phyloP scores from a whole-genome alignment of 2,888 invertebrate species.

The Incurvaria masculella region DNA sequence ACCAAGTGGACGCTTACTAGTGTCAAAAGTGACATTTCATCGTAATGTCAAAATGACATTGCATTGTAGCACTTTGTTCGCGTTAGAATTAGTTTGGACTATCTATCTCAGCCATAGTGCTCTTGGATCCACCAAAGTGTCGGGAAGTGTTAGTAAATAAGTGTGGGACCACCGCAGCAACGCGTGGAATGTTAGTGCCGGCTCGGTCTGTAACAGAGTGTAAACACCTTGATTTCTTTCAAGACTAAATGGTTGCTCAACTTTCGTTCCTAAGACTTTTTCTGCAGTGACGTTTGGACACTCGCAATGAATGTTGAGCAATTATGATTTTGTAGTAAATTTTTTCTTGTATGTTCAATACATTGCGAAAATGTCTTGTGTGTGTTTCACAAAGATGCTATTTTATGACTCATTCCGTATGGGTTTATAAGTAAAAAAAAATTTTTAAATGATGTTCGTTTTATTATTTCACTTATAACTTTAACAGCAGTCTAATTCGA shows the following conservation, averaged over 20 bases:
- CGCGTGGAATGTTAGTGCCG: background rate
- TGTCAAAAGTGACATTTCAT: no score
- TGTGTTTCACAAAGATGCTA: no score
- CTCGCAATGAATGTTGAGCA: background rate
- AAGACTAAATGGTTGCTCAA: background rate
- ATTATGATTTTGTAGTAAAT: background rate
- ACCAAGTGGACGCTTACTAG: no score
- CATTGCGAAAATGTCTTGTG: no score
- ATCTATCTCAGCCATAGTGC: no score
- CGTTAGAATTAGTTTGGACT: no score
- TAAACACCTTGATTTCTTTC: background rate
- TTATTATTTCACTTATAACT: conserved; percentile 57
- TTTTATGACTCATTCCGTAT: no score
- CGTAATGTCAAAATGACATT: no score
- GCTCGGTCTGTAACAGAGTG: background rate
- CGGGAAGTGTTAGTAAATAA: no score
- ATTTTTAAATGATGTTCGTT: conserved; percentile 25
- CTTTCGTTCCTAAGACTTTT: background rate
- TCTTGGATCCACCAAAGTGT: no score
- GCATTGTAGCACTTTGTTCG: no score
- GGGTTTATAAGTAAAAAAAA: background rate
- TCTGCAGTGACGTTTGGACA: background rate
- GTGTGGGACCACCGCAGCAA: no score
- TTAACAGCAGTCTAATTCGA: conserved; percentile 31
- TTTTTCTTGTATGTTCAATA: background rate